phyloP scores from a whole-genome alignment of 1,140 invertebrate species.

The Drosophila repletoides region DNA sequence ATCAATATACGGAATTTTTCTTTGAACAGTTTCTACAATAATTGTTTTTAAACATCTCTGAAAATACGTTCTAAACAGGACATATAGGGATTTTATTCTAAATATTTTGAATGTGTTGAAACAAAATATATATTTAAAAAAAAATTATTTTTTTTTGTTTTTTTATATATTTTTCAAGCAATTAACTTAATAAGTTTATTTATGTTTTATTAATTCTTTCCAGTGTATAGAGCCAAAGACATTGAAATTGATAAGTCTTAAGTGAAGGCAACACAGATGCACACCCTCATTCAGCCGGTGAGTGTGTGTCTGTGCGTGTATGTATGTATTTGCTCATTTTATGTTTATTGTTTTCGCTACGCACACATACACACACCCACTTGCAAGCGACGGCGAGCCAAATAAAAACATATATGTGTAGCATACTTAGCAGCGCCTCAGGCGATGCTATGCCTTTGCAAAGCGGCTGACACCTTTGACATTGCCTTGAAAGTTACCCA shows the following conservation, averaged over 20 bases:
- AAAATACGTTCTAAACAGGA: too few species aligned
- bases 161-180: too few species aligned
- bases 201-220: too few species aligned
- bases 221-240: too few species aligned
- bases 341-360: constrained; percentile 68
- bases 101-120: too few species aligned
- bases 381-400: not conserved
- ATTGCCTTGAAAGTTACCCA: constrained; percentile 18
- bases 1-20: too few species aligned
- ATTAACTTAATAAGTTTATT: too few species aligned
- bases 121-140: too few species aligned
- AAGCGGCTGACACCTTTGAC: constrained; percentile 18
- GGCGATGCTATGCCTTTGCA: constrained; percentile 1
- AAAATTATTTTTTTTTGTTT: too few species aligned
- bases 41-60: too few species aligned
- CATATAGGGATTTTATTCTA: too few species aligned
- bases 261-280: constrained; percentile 23
- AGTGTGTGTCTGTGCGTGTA: constrained; percentile 13
- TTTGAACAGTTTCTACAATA: too few species aligned
- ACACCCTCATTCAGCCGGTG: constrained; percentile 2
- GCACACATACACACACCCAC: constrained; percentile 20
- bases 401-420: constrained; percentile 26
- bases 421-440: constrained; percentile 32
- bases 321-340: constrained; percentile 57
- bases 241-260: constrained; percentile 71